phyloP scores from a whole-genome alignment of 1,140 invertebrate species.

The Orius laevigatus region DNA sequence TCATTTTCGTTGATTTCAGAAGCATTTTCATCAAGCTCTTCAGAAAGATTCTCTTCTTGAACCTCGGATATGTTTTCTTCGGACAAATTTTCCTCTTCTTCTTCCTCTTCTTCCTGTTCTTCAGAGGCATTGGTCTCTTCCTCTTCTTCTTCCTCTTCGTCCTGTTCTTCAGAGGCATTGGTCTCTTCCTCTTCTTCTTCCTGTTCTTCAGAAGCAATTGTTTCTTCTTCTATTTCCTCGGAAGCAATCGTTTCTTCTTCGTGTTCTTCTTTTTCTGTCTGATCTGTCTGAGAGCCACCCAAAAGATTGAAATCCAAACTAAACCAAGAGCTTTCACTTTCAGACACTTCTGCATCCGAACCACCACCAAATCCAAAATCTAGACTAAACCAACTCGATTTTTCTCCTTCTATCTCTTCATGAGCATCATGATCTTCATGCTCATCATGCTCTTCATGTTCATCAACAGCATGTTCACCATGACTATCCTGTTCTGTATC shows the following conservation, averaged over 20 bases:
- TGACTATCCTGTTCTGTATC: slow-evolving; percentile 24
- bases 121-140: slow-evolving; percentile 13
- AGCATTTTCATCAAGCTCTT: slow-evolving; percentile 3
- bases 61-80: slow-evolving; percentile 8
- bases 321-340: slow-evolving; percentile 22
- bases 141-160: slow-evolving; percentile 23
- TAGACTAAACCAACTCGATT: slow-evolving; percentile 8
- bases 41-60: slow-evolving; percentile 3
- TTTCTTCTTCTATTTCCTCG: slow-evolving; percentile 19
- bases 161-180: slow-evolving; percentile 19
- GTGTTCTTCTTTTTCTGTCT: slow-evolving; percentile 25
- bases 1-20: slow-evolving; percentile 1
- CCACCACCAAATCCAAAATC: neutral
- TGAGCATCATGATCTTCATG: slow-evolving; percentile 9
- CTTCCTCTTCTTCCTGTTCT: slow-evolving; percentile 14
- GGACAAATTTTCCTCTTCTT: slow-evolving; percentile 7
- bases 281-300: slow-evolving; percentile 20
- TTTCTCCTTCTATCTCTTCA: slow-evolving; percentile 12
- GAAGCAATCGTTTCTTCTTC: slow-evolving; percentile 25
- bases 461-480: slow-evolving; percentile 24
- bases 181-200: slow-evolving; percentile 18
- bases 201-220: slow-evolving; percentile 23
- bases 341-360: slow-evolving; percentile 25
- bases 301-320: slow-evolving; percentile 2
- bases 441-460: slow-evolving; percentile 17